phyloP scores from a whole-genome alignment of 1,140 invertebrate species.

The Brachionus paranguensis region DNA sequence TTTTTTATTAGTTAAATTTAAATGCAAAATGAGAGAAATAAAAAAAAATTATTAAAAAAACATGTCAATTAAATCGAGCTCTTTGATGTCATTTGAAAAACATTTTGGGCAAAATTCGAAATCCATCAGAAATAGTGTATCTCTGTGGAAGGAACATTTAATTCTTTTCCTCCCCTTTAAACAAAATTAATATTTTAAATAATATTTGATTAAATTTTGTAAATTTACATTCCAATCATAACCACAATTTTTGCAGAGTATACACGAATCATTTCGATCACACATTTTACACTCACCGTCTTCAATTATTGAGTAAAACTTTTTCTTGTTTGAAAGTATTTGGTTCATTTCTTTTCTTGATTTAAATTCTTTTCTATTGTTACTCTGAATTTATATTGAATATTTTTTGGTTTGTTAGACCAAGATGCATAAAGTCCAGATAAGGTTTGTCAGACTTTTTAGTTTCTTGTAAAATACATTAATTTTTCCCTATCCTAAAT shows the following conservation, averaged over 20 bases:
- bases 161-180: conserved; percentile 23
- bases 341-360: neutral
- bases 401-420: no score
- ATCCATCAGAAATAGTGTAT: conserved; percentile 12
- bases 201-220: neutral
- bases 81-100: neutral
- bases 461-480: no score
- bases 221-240: neutral
- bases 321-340: neutral
- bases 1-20: neutral
- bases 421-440: no score
- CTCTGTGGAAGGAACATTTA: neutral
- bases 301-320: neutral
- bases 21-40: no score
- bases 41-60: neutral
- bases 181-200: neutral
- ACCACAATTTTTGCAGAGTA: conserved; percentile 11
- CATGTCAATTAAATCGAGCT: neutral
- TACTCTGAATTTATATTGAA: no score
- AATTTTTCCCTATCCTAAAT: no score
- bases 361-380: neutral
- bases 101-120: neutral
- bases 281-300: neutral
- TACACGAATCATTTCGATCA: neutral
- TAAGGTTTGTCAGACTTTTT: no score